phyloP scores from a whole-genome alignment of 2,888 invertebrate species.

The Camptogramma bilineatum region DNA sequence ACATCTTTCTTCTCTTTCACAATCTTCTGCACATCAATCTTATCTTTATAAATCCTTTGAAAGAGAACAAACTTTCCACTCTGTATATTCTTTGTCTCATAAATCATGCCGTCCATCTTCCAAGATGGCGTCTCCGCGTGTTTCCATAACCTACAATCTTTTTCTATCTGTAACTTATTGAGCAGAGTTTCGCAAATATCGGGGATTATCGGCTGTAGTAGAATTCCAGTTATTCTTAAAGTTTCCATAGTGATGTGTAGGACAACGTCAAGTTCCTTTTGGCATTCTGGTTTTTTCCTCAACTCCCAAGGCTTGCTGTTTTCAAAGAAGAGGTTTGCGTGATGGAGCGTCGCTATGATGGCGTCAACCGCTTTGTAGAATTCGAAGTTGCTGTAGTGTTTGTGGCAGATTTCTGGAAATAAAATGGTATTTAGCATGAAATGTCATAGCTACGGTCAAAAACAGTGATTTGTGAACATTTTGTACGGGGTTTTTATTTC shows the following conservation, averaged over 20 bases:
- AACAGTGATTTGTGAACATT: too few species aligned
- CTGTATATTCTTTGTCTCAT: slow-evolving; percentile 71
- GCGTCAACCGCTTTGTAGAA: slow-evolving; percentile 94
- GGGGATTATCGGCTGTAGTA: slow-evolving; percentile 95
- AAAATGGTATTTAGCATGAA: background rate
- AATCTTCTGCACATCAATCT: slow-evolving; percentile 48
- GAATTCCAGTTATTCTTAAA: slow-evolving; percentile 88
- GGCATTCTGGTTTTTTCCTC: slow-evolving; percentile 84
- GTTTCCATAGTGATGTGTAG: slow-evolving; percentile 94
- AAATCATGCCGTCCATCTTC: slow-evolving; percentile 68
- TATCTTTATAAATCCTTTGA: slow-evolving; percentile 72
- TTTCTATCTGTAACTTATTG: slow-evolving; percentile 86
- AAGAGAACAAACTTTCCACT: slow-evolving; percentile 77
- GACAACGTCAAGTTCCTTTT: slow-evolving; percentile 88
- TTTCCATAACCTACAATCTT: slow-evolving; percentile 65
- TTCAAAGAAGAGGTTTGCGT: slow-evolving; percentile 95
- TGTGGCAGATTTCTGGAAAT: slow-evolving; percentile 85
- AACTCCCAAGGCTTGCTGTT: slow-evolving; percentile 95
- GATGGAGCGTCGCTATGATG: slow-evolving; percentile 90
- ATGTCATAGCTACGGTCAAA: too few species aligned
- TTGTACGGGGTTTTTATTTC: too few species aligned
- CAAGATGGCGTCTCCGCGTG: slow-evolving; percentile 73
- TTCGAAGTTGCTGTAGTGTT: slow-evolving; percentile 90
- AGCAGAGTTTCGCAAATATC: slow-evolving; percentile 88
- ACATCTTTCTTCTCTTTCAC: slow-evolving; percentile 19